These are phyloP conservation scores for Chloropsis hardwickii DNA, from an alignment of 2,113 vertebrate genomes.

Conservation along the genomic window DNA sequence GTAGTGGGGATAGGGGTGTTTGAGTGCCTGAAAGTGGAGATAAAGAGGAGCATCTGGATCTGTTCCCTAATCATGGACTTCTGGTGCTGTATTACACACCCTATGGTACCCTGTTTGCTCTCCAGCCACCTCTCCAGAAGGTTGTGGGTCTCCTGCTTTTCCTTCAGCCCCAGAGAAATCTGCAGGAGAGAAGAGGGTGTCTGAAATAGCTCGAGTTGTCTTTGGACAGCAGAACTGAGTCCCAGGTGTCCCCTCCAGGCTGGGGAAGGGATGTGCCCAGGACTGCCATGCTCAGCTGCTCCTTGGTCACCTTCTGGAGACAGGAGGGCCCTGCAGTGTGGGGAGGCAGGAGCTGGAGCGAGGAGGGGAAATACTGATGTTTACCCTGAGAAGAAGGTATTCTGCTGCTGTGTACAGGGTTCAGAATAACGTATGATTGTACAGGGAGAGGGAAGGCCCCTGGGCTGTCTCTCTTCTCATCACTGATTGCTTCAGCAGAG, in stretches of 20 bases:
- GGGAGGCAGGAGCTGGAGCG: neutral
- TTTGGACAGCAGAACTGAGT: neutral
- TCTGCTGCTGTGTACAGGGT: neutral
- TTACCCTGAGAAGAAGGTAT: neutral
- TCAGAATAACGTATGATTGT: neutral
- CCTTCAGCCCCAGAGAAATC: neutral
- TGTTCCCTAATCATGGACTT: neutral
- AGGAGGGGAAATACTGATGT: neutral
- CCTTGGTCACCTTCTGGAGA: neutral
- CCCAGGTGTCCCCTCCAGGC: neutral
- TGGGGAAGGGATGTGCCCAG: neutral
- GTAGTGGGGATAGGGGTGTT: no score
- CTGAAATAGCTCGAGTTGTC: neutral
- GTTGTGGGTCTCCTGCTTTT: neutral
- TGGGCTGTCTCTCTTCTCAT: neutral
- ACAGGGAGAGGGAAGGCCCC: neutral
- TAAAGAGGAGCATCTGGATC: neutral
- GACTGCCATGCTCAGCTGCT: neutral
- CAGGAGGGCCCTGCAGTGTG: fast-evolving
- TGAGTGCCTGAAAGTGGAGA: neutral
- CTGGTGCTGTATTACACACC: neutral
- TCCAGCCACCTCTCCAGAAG: neutral
- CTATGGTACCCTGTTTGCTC: neutral
- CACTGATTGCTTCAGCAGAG: neutral
- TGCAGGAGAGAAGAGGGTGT: neutral